Base-by-base conservation (phyloP, 1,140 invertebrate species). In the Zaprionus inermis region DNA sequence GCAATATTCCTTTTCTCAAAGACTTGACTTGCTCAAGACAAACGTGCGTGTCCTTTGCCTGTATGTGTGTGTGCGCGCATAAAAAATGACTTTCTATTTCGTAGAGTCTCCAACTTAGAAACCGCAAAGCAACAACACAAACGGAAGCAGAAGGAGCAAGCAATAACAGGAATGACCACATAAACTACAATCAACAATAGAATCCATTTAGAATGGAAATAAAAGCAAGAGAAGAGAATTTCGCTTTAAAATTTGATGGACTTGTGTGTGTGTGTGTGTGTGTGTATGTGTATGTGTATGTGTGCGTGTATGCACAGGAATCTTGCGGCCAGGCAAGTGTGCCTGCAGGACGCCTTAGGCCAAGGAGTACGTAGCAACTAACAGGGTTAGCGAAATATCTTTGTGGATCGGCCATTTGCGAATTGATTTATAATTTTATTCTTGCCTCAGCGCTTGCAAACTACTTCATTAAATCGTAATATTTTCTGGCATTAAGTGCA, bases 21-120 rank as follows among this genome's bases (percentile, higher is more conserved):
- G 18, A 20, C 18, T 12, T 49, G 36, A 3, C 44, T 22, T 20
- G 18, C 18, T 1, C 18, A 12, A 49, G 18, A 49, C 9, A 49
- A 22, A 12, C 11, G 18, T 44, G 38, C 38, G 38, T 44, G n/a
- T 44, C 7, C 14, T 6, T 18, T 9, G 14, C 11, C 10, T 46
- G 16, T 18, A 6, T 16, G 2, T 46, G 18, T 46, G 44, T 20
- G 44, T 20, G 18, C 24, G 44, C 16, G 6, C 11, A 51, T 32
- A 24, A 61, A 12, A 64, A 64, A 54, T 64, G 0, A 64, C n/a
- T 64, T 54, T 64, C 34, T 28, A 41, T 54, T 55, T 54, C 32
- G 28, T 30, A 18, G 34, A 16, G 60, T 54, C 32, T 41, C 38
- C 12, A 16, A 41, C 2, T 18, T 22, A 12, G 34, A 64, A 28